These are phyloP conservation scores for Sprattus sprattus DNA, from an alignment of 2,113 vertebrate genomes.

Conservation along the genomic window DNA sequence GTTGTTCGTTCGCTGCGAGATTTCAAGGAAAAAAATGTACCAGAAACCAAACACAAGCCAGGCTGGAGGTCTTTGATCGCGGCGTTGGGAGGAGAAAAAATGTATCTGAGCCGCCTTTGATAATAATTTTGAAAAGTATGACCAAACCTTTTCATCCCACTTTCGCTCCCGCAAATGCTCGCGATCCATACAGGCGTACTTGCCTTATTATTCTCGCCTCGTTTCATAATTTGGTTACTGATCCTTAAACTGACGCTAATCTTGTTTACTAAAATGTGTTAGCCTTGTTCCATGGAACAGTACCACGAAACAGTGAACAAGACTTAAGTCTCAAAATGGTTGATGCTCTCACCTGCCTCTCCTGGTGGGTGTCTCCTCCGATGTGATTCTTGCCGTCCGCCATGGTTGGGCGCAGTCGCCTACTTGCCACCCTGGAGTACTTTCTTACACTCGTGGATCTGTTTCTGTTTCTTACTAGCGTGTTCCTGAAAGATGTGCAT, in stretches of 20 bases:
- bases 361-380: conserved; percentile 67
- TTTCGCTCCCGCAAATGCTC: conserved; percentile 46
- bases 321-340: conserved; percentile 75
- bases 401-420: conserved; percentile 83
- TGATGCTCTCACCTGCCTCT: conserved; percentile 87
- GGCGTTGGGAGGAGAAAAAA: conserved; percentile 70
- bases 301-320: conserved; percentile 67
- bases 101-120: conserved; percentile 73
- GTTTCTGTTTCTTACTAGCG: conserved; percentile 83
- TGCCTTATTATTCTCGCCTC: conserved; percentile 48
- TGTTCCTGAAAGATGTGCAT: conserved; percentile 89
- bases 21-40: conserved; percentile 47
- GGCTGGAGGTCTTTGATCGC: conserved; percentile 78
- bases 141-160: conserved; percentile 57
- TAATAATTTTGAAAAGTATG: conserved; percentile 55
- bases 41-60: conserved; percentile 60
- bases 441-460: conserved; percentile 79
- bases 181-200: conserved; percentile 59
- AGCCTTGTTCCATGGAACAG: conserved; percentile 64
- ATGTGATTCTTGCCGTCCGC: conserved; percentile 76
- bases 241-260: conserved; percentile 44
- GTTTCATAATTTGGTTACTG: conserved; percentile 20
- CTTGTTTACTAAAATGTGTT: conserved; percentile 66
- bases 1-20: conserved; percentile 58
- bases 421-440: conserved; percentile 73